Conservation (phyloP, 2,113 vertebrate genomes). For the Pampusana beccarii region DNA sequence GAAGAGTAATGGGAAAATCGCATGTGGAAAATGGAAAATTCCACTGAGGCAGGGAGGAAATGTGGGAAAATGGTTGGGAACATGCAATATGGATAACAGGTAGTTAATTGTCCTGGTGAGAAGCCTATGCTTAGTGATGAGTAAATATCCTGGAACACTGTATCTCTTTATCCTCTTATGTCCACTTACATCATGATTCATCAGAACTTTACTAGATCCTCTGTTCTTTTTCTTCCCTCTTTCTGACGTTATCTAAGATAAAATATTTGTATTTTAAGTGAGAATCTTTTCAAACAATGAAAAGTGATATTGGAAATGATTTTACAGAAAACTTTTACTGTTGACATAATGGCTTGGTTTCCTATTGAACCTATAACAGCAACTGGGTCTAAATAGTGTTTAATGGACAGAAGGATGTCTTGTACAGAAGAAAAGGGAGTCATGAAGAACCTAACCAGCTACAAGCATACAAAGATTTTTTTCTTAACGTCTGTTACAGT, state of each 20-base stretch:
- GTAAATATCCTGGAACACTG: not conserved
- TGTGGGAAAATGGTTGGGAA: not conserved
- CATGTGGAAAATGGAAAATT: no score
- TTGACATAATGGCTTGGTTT: not conserved
- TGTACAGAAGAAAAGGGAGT: not conserved
- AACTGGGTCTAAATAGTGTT: not conserved
- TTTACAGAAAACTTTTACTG: not conserved
- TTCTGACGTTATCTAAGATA: not conserved
- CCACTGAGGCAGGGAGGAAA: not conserved
- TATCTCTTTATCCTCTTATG: not conserved
- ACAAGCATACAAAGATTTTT: not conserved
- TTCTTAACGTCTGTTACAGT: not conserved
- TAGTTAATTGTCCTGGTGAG: not conserved
- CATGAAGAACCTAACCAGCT: not conserved
- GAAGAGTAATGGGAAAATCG: not conserved
- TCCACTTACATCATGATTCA: not conserved
- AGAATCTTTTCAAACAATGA: not conserved
- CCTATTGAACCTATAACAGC: not conserved
- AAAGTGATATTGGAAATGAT: not conserved
- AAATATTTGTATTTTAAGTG: not conserved
- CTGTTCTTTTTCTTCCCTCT: not conserved
- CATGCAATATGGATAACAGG: not conserved
- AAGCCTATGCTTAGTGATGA: not conserved
- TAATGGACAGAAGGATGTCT: rapidly evolving
- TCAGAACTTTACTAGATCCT: not conserved